phyloP scores from a whole-genome alignment of 2,888 invertebrate species.

The Trichogramma dendrolimi region DNA sequence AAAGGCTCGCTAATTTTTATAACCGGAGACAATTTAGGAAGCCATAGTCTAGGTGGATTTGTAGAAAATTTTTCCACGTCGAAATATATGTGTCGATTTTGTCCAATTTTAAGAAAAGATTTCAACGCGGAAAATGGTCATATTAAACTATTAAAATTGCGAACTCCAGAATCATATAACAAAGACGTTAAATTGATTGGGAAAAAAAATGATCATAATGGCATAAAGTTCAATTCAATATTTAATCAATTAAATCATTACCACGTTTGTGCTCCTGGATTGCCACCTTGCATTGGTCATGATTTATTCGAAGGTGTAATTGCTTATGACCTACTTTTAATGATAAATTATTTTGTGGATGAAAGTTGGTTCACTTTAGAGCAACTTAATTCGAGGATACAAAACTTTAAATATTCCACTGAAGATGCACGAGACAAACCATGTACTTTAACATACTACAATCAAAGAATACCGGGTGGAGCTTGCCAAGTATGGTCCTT shows the following conservation, averaged over 20 bases:
- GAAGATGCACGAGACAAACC: conserved; percentile 29
- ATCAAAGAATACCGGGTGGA: conserved; percentile 22
- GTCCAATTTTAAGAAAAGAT: conserved; percentile 15
- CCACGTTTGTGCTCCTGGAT: conserved; percentile 28
- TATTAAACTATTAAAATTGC: neutral
- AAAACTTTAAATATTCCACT: conserved; percentile 18
- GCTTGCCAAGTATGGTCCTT: conserved; percentile 29
- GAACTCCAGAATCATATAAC: conserved; percentile 10
- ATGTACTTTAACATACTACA: conserved; percentile 4
- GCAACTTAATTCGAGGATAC: conserved; percentile 20
- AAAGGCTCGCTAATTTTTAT: conserved; percentile 33
- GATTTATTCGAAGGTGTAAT: conserved; percentile 26
- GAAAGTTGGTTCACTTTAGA: conserved; percentile 27
- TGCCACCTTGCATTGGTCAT: conserved; percentile 30
- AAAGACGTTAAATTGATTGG: no score
- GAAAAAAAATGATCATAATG: neutral
- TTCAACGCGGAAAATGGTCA: neutral
- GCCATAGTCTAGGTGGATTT: conserved; percentile 39
- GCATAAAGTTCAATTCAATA: conserved; percentile 26
- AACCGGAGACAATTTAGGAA: conserved; percentile 24
- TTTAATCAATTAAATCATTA: conserved; percentile 25
- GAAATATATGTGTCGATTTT: conserved; percentile 36
- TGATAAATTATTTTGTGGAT: conserved; percentile 12
- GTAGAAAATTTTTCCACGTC: conserved; percentile 34
- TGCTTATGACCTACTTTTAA: conserved; percentile 19